Evolutionary conservation across 2,888 invertebrate species (phyloP), one percentile per base, ranked within the genome.

Genomic region (Yponomeuta cagnagella): DNA sequence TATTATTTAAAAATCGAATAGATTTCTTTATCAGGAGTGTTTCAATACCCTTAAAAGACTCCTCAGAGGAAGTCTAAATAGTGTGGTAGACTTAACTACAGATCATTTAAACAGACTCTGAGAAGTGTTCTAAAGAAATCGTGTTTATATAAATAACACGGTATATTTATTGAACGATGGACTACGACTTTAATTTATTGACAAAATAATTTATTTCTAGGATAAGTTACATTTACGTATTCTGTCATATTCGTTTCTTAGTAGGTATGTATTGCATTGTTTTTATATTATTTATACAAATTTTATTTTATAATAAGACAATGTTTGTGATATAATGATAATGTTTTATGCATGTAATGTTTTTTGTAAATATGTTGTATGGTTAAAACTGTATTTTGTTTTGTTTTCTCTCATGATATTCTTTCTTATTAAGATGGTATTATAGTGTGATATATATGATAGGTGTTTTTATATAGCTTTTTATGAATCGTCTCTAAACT

Each of bases 161-260:
- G 52, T 12, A 4, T 58, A 58, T 58, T 0, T 58, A 58, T 58
- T 58, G 52, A 68, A 68, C 15, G 30, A 10, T 48, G 37, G 15
- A 70, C 37, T 63, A 71, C 70, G 70, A 70, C 48, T 58, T 58
- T n/a, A 69, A 72, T 72, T 73, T 73, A 72, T 71, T 73, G 69
- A 70, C 52, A 15, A 43, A 66, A 71, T 66, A 37, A 58, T 10
- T 70, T 70, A 48, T 70, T 52, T 37, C 31, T 65, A 64, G 48
- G 63, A 67, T 65, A 70, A 30, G 63, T 37, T 23, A 69, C 48
- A 48, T 48, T 31, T 33, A 33, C 33, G 23, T 23, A 33, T 63
- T 43, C 43, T 43, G 43, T 43, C 43, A 43, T 43, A 43, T 43
- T 43, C 1, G 43, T 43, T 43, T 43, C 43, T 43, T 43, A 43